Evolutionary conservation across 2,113 vertebrate species (phyloP).

Genomic region (Spheniscus mendiculus): DNA sequence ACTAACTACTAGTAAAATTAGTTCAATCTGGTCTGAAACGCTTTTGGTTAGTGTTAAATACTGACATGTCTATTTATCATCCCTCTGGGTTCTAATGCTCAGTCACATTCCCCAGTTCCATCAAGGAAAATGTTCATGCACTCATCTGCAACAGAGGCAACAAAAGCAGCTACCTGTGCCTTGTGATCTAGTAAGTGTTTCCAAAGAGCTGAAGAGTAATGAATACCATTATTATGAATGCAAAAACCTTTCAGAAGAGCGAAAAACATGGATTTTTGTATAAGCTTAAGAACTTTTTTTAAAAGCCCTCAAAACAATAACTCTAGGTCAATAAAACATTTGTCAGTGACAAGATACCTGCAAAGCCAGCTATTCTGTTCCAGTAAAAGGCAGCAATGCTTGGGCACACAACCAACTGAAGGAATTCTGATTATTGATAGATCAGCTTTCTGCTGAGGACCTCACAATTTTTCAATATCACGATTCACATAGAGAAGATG

Average conservation of each 20-base stretch:
- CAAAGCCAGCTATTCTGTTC: neutral
- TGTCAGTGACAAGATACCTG: neutral
- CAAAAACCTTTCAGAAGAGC: neutral
- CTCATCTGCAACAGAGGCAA: neutral
- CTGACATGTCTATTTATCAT: conserved; percentile 1
- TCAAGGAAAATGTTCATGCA: neutral
- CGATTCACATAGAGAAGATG: neutral
- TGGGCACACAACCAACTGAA: neutral
- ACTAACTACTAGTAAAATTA: conserved; percentile 37
- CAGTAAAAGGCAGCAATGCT: neutral
- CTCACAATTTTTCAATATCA: neutral
- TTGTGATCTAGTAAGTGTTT: neutral
- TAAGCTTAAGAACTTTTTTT: neutral
- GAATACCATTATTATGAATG: neutral
- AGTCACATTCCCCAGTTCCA: neutral
- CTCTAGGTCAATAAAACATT: neutral
- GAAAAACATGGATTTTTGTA: neutral
- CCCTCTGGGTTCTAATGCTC: neutral
- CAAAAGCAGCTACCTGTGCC: neutral
- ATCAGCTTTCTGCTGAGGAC: neutral
- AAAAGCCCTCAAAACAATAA: neutral
- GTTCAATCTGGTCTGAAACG: conserved; percentile 24
- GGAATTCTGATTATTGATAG: neutral
- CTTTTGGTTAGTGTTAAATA: conserved; percentile 36
- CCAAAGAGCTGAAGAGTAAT: neutral